phyloP scores from a whole-genome alignment of 2,888 invertebrate genomes.

The Pollenia amentaria region DNA sequence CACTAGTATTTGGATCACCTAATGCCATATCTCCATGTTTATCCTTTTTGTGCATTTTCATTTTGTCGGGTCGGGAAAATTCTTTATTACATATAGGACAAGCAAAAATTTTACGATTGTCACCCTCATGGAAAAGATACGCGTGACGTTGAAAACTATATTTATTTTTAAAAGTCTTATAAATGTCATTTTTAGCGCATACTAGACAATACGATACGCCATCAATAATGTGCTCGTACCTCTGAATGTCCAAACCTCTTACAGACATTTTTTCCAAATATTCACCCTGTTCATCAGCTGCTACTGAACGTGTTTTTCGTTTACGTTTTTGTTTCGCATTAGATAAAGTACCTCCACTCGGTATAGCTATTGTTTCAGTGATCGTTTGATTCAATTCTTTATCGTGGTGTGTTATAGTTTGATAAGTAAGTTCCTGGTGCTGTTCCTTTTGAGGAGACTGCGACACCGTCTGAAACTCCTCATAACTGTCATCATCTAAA shows the following conservation, averaged over 20 bases:
- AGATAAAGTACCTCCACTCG: slow-evolving; percentile 60
- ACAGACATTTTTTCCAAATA: slow-evolving; percentile 84
- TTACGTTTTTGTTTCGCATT: slow-evolving; percentile 82
- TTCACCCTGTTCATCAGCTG: slow-evolving; percentile 83
- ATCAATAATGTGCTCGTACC: slow-evolving; percentile 83
- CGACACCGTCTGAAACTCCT: slow-evolving; percentile 77
- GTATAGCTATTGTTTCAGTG: slow-evolving; percentile 73
- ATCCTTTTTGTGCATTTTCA: slow-evolving; percentile 84
- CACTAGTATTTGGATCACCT: slow-evolving; percentile 60
- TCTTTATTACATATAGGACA: slow-evolving; percentile 83
- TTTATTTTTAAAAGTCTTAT: slow-evolving; percentile 83
- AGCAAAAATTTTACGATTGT: slow-evolving; percentile 83
- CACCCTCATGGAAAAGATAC: slow-evolving; percentile 83
- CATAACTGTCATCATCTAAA: slow-evolving; percentile 78
- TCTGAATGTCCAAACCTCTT: slow-evolving; percentile 83
- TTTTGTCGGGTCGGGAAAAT: slow-evolving; percentile 83
- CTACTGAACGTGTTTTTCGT: slow-evolving; percentile 82
- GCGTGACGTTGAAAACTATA: slow-evolving; percentile 83
- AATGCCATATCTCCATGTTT: slow-evolving; percentile 81
- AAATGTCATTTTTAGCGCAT: slow-evolving; percentile 83
- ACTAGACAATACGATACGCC: slow-evolving; percentile 83
- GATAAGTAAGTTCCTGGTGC: slow-evolving; percentile 75
- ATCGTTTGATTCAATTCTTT: slow-evolving; percentile 74
- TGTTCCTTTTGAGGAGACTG: slow-evolving; percentile 75
- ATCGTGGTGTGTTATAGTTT: slow-evolving; percentile 77